Percentiles rank a stretch among this genome's conserved stretches.
These are phyloP conservation scores for Agrenia bidenticulata DNA, from an alignment of 2,888 invertebrate genomes.

Conservation along the genomic window DNA sequence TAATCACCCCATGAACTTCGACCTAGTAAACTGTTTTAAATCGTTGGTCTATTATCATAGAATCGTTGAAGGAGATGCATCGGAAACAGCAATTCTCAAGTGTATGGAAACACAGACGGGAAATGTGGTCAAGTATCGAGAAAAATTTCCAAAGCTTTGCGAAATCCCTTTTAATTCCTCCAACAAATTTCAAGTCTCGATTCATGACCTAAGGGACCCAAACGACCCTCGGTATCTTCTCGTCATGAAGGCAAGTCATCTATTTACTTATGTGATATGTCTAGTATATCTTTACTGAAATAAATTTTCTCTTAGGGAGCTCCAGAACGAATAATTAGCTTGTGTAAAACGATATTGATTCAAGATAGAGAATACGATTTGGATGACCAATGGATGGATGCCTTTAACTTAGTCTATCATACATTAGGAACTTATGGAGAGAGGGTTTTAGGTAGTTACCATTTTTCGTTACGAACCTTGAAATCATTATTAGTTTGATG, in stretches of 20 bases:
- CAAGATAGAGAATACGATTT: slow-evolving; percentile 62
- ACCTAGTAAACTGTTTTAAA: background rate
- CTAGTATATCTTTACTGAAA: background rate
- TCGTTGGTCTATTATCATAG: too few species aligned
- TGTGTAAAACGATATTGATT: slow-evolving; percentile 63
- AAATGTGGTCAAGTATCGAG: slow-evolving; percentile 78
- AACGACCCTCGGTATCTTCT: slow-evolving; percentile 83
- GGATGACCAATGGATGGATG: slow-evolving; percentile 59
- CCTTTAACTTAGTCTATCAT: slow-evolving; percentile 67
- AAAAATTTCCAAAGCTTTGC: slow-evolving; percentile 81
- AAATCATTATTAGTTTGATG: slow-evolving; percentile 2
- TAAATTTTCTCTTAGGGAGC: slow-evolving; percentile 60
- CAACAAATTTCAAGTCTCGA: slow-evolving; percentile 91
- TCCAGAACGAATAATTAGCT: slow-evolving; percentile 68
- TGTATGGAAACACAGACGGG: slow-evolving; percentile 90
- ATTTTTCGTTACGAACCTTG: background rate
- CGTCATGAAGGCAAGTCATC: slow-evolving; percentile 74
- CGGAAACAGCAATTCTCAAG: slow-evolving; percentile 88
- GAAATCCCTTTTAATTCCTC: slow-evolving; percentile 95
- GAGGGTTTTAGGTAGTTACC: slow-evolving; percentile 65
- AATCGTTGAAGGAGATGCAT: slow-evolving; percentile 92
- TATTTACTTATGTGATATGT: background rate
- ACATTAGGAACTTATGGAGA: slow-evolving; percentile 81
- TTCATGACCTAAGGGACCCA: slow-evolving; percentile 83
- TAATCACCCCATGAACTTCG: background rate